Base-by-base conservation (phyloP, 2,797 vertebrate genomes). In the Geotrypetes seraphini region DNA sequence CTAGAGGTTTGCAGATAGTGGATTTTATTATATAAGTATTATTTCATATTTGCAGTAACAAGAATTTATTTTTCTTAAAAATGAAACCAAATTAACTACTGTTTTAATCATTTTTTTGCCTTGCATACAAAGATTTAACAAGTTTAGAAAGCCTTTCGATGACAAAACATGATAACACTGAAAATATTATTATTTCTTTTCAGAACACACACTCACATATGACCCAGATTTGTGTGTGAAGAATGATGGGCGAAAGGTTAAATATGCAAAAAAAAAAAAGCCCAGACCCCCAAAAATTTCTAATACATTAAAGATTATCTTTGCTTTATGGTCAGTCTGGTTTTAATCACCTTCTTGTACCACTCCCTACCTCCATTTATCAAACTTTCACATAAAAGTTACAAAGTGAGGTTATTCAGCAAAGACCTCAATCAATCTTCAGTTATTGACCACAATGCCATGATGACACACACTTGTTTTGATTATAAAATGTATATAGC, bases 271-370 rank as follows among this genome's bases (percentile, higher is more conserved):
- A 60, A 62, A 57, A n/a, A n/a, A n/a, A n/a, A n/a, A n/a, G n/a
- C n/a, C n/a, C 37, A 5, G 17, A 21, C 10, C 22, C 7, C 11
- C n/a, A 24, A 20, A 21, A 34, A 52, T 50, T 47, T 41, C 47
- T 51, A 59, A 55, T 52, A 47, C 51, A 59, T 43, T 43, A 52
- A 63, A 4, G 50, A 65, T 64, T 67, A 63, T 58, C 54, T 49
- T 25, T 72, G 66, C 43, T 40, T 72, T 56, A 66, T 28, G 35
- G 28, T 4, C 61, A 65, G 74, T 67, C 73, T 83, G 73, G 68
- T 79, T 83, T 79, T 71, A 79, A 77, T 79, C 75, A 76, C 71
- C 69, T 68, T 71, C 70, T 71, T 75, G 69, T 80, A 69, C 54
- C 61, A 66, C 63, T 73, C 42, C 13, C 50, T 61, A 63, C 63